Evolutionary conservation across 2,888 invertebrate species (phyloP).

Genomic region (Dicycla oo): DNA sequence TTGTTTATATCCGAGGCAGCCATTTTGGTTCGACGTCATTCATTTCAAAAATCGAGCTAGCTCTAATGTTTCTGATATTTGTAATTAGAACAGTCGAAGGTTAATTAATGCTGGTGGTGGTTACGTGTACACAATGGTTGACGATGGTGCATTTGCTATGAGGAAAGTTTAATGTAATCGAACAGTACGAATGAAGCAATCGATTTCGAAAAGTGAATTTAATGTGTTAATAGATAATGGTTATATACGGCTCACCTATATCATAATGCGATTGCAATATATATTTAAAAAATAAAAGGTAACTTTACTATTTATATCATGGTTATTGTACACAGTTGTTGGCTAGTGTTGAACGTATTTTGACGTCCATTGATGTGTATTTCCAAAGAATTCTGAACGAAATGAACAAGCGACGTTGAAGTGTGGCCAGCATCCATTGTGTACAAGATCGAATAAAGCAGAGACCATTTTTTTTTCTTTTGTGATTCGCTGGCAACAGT

Average conservation of each 20-base stretch:
- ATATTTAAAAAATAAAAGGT: not conserved
- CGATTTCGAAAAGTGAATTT: not conserved
- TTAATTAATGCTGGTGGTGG: slow-evolving; percentile 5
- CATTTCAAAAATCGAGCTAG: slow-evolving; percentile 49
- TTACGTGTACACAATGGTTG: too few relatives aligned
- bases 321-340: not conserved
- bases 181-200: not conserved
- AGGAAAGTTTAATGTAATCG: not conserved
- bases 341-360: not conserved
- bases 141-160: not conserved
- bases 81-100: slow-evolving; percentile 32
- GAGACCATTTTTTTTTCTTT: slow-evolving; percentile 41
- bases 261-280: too few relatives aligned
- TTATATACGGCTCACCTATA: too few relatives aligned
- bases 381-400: not conserved
- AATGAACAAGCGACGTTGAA: slow-evolving; percentile 25
- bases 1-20: slow-evolving; percentile 40
- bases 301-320: not conserved
- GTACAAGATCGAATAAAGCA: slow-evolving; percentile 39
- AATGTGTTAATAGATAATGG: not conserved
- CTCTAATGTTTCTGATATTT: slow-evolving; percentile 48
- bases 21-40: slow-evolving; percentile 40
- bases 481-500: slow-evolving; percentile 45
- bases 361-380: slow-evolving; percentile 1
- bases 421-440: slow-evolving; percentile 36